Evolutionary conservation across 2,113 vertebrate genomes (phyloP), one percentile per base, ranked within the genome.

Genomic region (Manacus vitellinus): DNA sequence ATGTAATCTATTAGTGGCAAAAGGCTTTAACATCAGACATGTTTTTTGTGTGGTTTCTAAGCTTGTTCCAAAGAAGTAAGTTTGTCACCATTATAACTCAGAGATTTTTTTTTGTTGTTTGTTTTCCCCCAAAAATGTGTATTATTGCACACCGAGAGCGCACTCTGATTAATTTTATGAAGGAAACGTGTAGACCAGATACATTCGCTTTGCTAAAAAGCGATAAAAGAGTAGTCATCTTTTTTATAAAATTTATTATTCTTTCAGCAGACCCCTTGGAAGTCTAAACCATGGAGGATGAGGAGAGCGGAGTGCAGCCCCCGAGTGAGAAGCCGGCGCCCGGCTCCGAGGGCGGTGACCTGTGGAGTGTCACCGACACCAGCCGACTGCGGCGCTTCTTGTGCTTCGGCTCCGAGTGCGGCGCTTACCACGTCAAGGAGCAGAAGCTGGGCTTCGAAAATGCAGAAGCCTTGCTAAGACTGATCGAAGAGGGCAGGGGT

Each of bases 401-500:
- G 21, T 99, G 99, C 94, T 99, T 99, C 28, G 99, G 99, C 86
- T 99, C 98, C 5, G 98, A 99, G 97, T 97, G 97, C 73, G 95
- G 96, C 37, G 72, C 98, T 3, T 99, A 99, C 31, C 98, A 94
- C 47, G 93, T 98, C 94, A 98, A 98, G 94, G 98, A 99, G 81
- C 98, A 96, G 33, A 98, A 96, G 51, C 74, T 98, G 92, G 95
- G 97, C 94, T 96, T 98, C 43, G 98, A 98, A 73, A 98, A 96
- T 12, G 98, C 98, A 1, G 97, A 97, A 83, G 98, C 98, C 71
- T 95, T 99, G 71, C 94, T 98, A 1, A 98, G 98, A 77, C 81
- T 99, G 85, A 98, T 99, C 17, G 98, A 99, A 96, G 98, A 99
- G 23, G 99, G 99, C 43, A 98, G 97, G 94, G 99, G 99, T 5